phyloP scores from a whole-genome alignment of 1,140 invertebrate genomes.

The Homalodisca vitripennis region DNA sequence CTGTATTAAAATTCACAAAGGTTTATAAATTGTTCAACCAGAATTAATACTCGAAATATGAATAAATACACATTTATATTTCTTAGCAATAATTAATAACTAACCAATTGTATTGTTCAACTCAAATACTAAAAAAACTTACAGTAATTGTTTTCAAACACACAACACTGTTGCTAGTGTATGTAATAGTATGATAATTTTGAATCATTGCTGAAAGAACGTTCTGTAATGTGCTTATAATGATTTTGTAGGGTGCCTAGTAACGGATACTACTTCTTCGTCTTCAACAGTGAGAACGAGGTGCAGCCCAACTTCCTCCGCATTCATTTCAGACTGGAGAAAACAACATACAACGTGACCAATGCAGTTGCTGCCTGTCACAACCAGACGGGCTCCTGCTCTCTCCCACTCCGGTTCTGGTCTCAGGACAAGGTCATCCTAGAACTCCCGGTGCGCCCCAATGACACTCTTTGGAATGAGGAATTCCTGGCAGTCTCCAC shows the following conservation, averaged over 20 bases:
- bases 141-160: too few relatives aligned
- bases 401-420: constrained; percentile 64
- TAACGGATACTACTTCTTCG: constrained; percentile 79
- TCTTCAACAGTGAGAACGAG: constrained; percentile 80
- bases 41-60: too few relatives aligned
- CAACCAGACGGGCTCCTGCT: constrained; percentile 62
- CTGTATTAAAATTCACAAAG: too few relatives aligned
- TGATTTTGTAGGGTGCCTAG: constrained; percentile 55
- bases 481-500: constrained; percentile 69
- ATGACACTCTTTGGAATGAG: constrained; percentile 68
- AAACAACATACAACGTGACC: constrained; percentile 64
- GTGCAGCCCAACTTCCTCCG: constrained; percentile 65
- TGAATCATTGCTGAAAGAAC: too few relatives aligned
- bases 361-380: constrained; percentile 51
- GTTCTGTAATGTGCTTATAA: too few relatives aligned
- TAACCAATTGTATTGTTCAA: too few relatives aligned
- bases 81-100: too few relatives aligned
- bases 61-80: too few relatives aligned
- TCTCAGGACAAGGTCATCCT: constrained; percentile 60
- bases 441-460: constrained; percentile 48
- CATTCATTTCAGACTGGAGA: constrained; percentile 65
- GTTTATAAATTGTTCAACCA: too few relatives aligned
- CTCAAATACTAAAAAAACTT: too few relatives aligned
- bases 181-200: too few relatives aligned
- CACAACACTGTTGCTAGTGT: too few relatives aligned